Conservation (phyloP, 2,797 vertebrate genomes). For the Taenioides sp. region DNA sequence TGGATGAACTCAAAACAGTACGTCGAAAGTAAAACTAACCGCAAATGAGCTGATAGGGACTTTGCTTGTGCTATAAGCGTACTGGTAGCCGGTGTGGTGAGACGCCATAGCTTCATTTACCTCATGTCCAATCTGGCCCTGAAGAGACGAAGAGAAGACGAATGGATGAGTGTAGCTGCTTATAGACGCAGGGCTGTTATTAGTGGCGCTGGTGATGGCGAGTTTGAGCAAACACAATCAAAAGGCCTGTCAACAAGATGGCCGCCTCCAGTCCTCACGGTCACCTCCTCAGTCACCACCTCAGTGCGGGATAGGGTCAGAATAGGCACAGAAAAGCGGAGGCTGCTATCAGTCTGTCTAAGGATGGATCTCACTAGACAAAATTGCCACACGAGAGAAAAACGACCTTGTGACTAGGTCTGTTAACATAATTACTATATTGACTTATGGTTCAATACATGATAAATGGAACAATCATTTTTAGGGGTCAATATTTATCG, state of each 20-base stretch:
- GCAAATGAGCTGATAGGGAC: neutral
- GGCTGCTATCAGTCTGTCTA: constrained; percentile 1
- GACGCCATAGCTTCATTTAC: constrained; percentile 56
- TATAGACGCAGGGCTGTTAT: constrained; percentile 70
- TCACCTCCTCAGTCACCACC: constrained; percentile 40
- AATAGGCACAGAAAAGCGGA: constrained; percentile 7
- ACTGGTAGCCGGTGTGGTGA: constrained; percentile 44
- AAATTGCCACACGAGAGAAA: too few relatives aligned
- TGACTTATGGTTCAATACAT: too few relatives aligned
- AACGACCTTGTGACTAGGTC: too few relatives aligned
- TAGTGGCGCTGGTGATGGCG: constrained; percentile 64
- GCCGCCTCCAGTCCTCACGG: constrained; percentile 51
- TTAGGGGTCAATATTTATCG: too few relatives aligned
- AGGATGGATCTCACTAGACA: too few relatives aligned
- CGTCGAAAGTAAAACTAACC: constrained; percentile 1
- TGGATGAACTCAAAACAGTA: neutral
- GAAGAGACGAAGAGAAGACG: constrained; percentile 68
- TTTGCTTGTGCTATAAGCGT: constrained; percentile 37
- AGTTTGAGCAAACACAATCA: constrained; percentile 75
- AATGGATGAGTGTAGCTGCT: constrained; percentile 62
- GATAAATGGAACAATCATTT: too few relatives aligned
- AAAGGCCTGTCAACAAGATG: constrained; percentile 68
- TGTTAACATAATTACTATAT: too few relatives aligned
- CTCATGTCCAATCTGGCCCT: constrained; percentile 68
- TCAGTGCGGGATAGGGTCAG: constrained; percentile 21